Evolutionary conservation across 2,888 invertebrate species (phyloP).

Genomic region (Tenthredo scrophulariae): DNA sequence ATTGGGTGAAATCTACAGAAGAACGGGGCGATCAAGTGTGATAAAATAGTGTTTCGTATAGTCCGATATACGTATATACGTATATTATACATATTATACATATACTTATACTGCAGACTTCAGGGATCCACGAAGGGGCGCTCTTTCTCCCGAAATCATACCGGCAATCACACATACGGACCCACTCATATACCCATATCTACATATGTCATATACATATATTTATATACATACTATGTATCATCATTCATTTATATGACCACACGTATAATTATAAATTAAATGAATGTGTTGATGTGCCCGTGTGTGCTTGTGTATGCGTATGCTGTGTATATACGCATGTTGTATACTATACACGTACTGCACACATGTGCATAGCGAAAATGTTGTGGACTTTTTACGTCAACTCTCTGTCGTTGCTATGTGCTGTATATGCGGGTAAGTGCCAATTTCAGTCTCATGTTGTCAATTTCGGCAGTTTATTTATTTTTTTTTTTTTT

Average conservation of each 20-base stretch:
- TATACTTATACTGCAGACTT: background rate
- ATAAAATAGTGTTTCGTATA: conserved; percentile 32
- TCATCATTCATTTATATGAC: too few relatives aligned
- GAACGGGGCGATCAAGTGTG: conserved; percentile 3
- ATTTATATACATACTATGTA: too few relatives aligned
- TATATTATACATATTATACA: background rate
- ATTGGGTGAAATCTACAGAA: background rate
- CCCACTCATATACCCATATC: background rate
- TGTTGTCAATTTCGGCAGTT: too few relatives aligned
- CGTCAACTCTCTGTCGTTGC: background rate
- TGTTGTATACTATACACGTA: background rate
- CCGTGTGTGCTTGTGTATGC: background rate
- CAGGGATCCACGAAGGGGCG: background rate
- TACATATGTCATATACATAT: too few relatives aligned
- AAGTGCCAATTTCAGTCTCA: background rate
- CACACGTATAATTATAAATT: background rate
- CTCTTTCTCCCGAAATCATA: background rate
- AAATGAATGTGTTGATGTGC: background rate
- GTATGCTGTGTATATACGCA: background rate
- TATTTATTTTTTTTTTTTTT: too few relatives aligned
- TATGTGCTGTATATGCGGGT: conserved; percentile 43
- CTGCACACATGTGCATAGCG: background rate
- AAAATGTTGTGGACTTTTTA: conserved; percentile 33
- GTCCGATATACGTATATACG: background rate
- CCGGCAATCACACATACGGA: background rate